Conservation (phyloP, 1,140 invertebrate species). For the Anoplophora glabripennis region DNA sequence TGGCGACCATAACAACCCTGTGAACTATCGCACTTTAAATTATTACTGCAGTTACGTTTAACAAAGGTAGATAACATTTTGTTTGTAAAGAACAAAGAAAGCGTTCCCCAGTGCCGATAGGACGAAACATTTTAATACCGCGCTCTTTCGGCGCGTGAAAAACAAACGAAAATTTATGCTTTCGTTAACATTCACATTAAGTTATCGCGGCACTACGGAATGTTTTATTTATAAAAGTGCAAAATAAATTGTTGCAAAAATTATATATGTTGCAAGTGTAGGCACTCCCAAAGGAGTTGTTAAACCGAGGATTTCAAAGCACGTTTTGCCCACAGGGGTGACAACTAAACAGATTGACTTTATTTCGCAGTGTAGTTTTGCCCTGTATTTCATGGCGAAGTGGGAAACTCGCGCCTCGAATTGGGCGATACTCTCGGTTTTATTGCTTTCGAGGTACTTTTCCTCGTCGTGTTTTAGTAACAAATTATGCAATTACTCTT, state of each 20-base stretch:
- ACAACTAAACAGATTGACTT: conserved; percentile 22
- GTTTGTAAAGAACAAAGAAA: too few species aligned
- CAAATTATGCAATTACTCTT: not conserved
- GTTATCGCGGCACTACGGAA: not conserved
- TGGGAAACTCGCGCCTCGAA: not conserved
- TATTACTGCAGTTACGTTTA: too few species aligned
- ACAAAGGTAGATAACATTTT: too few species aligned
- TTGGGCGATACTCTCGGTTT: conserved; percentile 14
- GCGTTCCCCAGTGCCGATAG: too few species aligned
- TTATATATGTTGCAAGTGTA: not conserved
- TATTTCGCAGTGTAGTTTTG: conserved; percentile 7
- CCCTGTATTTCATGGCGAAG: not conserved
- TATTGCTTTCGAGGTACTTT: conserved; percentile 13
- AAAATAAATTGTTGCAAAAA: conserved; percentile 12
- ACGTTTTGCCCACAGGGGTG: conserved; percentile 11
- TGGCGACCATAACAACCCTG: too few species aligned
- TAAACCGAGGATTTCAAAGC: conserved; percentile 15
- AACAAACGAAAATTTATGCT: too few species aligned
- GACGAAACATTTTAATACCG: too few species aligned
- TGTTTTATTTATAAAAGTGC: conserved; percentile 7
- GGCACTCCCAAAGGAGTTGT: conserved; percentile 3
- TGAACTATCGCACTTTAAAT: too few species aligned
- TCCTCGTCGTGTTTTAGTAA: not conserved
- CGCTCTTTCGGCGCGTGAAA: too few species aligned
- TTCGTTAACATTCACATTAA: too few species aligned